A percentile compares a stretch with the other conserved stretches of the same genome.
These are phyloP conservation scores for Chiroxiphia lanceolata DNA, from an alignment of 2,797 vertebrate species.

Conservation along the genomic window DNA sequence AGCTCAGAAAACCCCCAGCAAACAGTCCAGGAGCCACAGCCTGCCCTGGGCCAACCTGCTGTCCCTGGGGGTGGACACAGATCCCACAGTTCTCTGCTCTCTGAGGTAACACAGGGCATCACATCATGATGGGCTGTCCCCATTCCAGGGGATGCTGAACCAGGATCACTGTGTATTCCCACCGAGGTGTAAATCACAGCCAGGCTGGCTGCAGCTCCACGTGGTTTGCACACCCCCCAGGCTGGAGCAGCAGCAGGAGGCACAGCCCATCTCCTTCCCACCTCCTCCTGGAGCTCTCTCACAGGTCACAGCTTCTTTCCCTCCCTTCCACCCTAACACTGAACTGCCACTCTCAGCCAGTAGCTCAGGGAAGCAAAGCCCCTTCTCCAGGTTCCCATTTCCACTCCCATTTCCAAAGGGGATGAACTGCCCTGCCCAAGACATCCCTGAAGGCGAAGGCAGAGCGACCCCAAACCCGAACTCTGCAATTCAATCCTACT, in stretches of 20 bases:
- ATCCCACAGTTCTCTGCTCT: background rate
- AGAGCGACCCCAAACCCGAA: background rate
- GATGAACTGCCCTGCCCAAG: background rate
- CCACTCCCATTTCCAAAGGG: background rate
- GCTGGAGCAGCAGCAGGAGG: background rate
- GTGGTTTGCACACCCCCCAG: background rate
- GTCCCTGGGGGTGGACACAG: background rate
- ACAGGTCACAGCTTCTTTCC: background rate
- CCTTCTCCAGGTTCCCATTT: background rate
- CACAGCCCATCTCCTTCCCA: background rate
- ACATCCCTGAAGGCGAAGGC: background rate
- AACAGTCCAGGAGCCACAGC: background rate
- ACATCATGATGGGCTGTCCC: background rate
- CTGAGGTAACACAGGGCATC: background rate
- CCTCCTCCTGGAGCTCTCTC: background rate
- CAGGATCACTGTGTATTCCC: background rate
- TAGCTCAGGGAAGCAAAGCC: background rate
- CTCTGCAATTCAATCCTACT: background rate
- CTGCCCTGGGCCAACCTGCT: background rate
- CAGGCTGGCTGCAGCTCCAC: rapidly evolving
- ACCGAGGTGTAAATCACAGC: background rate
- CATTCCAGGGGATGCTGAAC: background rate
- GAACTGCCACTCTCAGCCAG: background rate
- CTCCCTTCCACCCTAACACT: background rate
- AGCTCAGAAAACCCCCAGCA: background rate